Base-by-base conservation (phyloP, 53 echinoderm and acorn worm genomes). In the Holothuria leucospilota region DNA sequence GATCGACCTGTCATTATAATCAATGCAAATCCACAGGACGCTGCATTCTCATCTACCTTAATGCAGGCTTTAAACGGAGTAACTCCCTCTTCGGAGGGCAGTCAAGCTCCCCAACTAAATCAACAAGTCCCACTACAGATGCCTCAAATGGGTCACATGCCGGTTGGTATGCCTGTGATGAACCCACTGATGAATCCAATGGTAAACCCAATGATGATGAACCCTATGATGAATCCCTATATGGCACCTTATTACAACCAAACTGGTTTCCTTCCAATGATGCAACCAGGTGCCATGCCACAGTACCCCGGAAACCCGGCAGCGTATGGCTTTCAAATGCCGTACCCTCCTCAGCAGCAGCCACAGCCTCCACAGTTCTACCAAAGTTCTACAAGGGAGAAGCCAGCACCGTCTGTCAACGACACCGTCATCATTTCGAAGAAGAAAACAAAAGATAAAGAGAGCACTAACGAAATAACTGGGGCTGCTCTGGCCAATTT, bases 1-100 rank as follows among this genome's bases (percentile, higher is more conserved):
- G 87, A 79, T 59, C 69, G 94, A 42, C 91, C 94, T 13, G 89
- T 94, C 40, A 87, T 94, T 61, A 94, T 94, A 79, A 94, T 94
- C 60, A 89, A 91, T 42, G 85, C 94, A 1, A 82, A 78, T 27
- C 72, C 91, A 9, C 66, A 74, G 21, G 90, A 94, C 59, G 72
- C 78, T 2, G 64, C 70, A 0, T 89, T 94, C 18, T 89, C 89
- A 61, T 67, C 69, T 60, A 84, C 89, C 11, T 53, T 94, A 29
- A 81, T 89, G 21, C 40, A 87, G 49, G 94, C 94, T 13, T 73
- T 94, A 0, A 77, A 77, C 1, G 94, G 90, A 2, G 84, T 87
- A 26, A 71, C 85, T 7, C 82, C 87, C 2, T 21, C 66, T 14
- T 81, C 72, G 0, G 68, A 60, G 20, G 66, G 51, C 10, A 39